Base-by-base conservation (phyloP, 2,113 vertebrate genomes). In the Acrocephalus arundinaceus region DNA sequence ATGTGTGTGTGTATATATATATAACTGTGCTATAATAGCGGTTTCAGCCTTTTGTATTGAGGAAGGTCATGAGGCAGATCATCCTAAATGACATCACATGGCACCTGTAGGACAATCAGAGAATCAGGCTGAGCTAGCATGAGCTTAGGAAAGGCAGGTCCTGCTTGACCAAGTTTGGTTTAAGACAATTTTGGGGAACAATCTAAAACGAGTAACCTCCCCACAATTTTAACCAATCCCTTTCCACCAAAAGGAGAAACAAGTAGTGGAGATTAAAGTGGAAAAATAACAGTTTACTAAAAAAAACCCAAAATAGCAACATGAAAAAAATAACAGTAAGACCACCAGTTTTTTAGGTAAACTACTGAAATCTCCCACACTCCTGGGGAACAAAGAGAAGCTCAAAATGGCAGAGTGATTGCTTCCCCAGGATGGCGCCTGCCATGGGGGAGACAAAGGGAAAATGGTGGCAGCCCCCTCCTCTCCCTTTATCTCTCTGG, bases 351-450 rank as follows among this genome's bases (percentile, higher is more conserved):
- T 18, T 43, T 45, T 35, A 14, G 13, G 10, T 35, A 68, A 59
- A 25, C 43, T 59, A 37, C 37, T 68, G 25, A 25, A 31, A 22
- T 67, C 54, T 67, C 35, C 35, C 8, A 11, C 19, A 13, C 19
- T 66, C 19, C 20, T 0, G 2, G 15, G 25, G 72, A 59, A 12
- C 52, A 27, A 51, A 58, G 45, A 58, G 35, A 59, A 76, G 15
- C 37, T 59, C 20, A 43, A 12, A 85, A 43, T 35, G 45, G 24
- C 1, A 0, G 25, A 41, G 21, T 31, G 35, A 14, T 5, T 0
- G 8, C 23, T 15, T 66, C 19, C 39, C 23, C 51, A 65, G 12
- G 49, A n/a, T 57, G n/a, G 10, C 0, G 1, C 51, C 41, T 63
- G 18, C 59, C 41, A 19, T 1, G 3, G 5, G 15, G 23, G 23